These are phyloP conservation scores for Dinoponera quadriceps DNA, from an alignment of 1,140 invertebrate species.

Conservation along the genomic window DNA sequence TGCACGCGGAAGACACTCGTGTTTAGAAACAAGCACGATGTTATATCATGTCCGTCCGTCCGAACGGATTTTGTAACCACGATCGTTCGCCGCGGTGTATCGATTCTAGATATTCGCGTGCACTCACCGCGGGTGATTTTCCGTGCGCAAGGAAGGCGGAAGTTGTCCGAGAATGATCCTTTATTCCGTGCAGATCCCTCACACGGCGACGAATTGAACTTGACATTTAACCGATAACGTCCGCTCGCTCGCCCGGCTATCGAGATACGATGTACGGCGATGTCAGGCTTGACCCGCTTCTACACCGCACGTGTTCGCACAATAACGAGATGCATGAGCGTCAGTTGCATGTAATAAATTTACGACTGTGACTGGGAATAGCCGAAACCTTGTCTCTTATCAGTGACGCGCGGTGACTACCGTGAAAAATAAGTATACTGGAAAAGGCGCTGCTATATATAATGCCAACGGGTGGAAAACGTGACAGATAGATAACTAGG, in stretches of 20 bases:
- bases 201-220: slow-evolving; percentile 53
- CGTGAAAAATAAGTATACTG: too few species aligned
- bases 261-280: slow-evolving; percentile 47
- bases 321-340: slow-evolving; percentile 59
- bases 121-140: slow-evolving; percentile 2
- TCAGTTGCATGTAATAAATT: slow-evolving; percentile 67
- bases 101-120: not conserved
- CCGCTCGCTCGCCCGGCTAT: not conserved
- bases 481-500: too few species aligned
- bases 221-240: slow-evolving; percentile 69
- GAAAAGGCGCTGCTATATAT: too few species aligned
- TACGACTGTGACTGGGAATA: not conserved
- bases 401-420: too few species aligned
- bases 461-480: too few species aligned
- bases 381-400: not conserved
- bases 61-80: not conserved
- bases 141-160: slow-evolving; percentile 2
- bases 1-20: too few species aligned
- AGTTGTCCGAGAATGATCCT: slow-evolving; percentile 9
- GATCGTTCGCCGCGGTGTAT: not conserved
- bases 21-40: too few species aligned
- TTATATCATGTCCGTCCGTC: too few species aligned
- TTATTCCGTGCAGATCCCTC: slow-evolving; percentile 58
- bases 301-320: slow-evolving; percentile 42
- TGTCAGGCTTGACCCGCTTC: slow-evolving; percentile 65